Evolutionary conservation across 2,797 vertebrate genomes (phyloP).

Genomic region (Trachurus trachurus): DNA sequence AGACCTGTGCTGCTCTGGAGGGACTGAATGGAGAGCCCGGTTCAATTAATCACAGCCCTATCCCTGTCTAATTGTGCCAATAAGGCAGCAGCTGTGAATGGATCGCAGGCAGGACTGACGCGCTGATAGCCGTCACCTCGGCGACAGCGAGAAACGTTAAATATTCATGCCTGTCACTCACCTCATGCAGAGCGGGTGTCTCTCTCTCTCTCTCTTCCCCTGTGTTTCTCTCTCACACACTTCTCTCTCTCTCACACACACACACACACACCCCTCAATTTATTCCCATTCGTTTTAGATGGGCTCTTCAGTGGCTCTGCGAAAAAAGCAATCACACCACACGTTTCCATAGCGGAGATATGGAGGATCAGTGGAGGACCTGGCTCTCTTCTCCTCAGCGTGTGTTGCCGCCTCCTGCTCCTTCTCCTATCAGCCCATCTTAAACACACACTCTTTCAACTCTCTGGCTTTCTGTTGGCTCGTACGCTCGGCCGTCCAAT

Average conservation of each 20-base stretch:
- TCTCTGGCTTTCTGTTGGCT: constrained; percentile 32
- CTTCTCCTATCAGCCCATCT: constrained; percentile 44
- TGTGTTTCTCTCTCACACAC: neutral
- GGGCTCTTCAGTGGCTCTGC: constrained; percentile 30
- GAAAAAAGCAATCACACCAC: constrained; percentile 41
- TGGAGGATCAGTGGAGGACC: constrained; percentile 13
- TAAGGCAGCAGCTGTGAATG: constrained; percentile 76
- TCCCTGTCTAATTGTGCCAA: constrained; percentile 79
- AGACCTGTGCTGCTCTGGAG: constrained; percentile 50
- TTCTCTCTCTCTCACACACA: no score
- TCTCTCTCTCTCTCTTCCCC: constrained; percentile 26
- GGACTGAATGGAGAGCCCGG: constrained; percentile 58
- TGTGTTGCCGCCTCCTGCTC: constrained; percentile 17
- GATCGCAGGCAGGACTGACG: constrained; percentile 69
- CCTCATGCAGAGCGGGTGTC: constrained; percentile 54
- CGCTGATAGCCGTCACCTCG: constrained; percentile 76
- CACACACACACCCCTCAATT: constrained; percentile 30
- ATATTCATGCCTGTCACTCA: constrained; percentile 86
- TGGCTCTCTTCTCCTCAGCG: neutral
- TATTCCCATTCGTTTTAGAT: constrained; percentile 52
- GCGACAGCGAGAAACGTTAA: constrained; percentile 75
- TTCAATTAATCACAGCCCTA: constrained; percentile 72
- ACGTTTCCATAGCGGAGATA: constrained; percentile 27
- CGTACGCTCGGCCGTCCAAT: neutral
- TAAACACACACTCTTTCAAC: constrained; percentile 32